phyloP scores from a whole-genome alignment of 1,140 invertebrate species.

The Sarcophaga peregrina region DNA sequence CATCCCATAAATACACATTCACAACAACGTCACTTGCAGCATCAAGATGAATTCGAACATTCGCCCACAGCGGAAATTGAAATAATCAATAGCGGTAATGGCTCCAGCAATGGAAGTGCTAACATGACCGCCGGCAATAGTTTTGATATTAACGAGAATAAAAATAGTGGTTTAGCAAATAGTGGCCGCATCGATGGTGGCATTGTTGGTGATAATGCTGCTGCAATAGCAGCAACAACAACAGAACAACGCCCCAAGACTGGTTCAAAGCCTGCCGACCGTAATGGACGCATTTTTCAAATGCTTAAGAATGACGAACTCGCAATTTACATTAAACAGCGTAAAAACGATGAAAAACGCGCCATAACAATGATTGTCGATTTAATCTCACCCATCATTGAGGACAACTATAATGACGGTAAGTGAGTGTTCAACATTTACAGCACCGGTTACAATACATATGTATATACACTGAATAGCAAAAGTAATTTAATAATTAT shows the following conservation, averaged over 20 bases:
- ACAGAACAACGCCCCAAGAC: conserved; percentile 41
- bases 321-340: conserved; percentile 79
- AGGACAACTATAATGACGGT: conserved; percentile 79
- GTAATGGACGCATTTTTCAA: conserved; percentile 72
- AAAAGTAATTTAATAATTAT: no score
- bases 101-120: conserved; percentile 9
- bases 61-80: conserved; percentile 50
- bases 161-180: conserved; percentile 25
- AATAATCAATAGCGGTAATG: conserved; percentile 48
- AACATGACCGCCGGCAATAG: not conserved
- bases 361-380: conserved; percentile 91
- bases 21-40: conserved; percentile 22
- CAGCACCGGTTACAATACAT: not conserved
- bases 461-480: not conserved
- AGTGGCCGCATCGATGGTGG: conserved; percentile 43
- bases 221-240: no score
- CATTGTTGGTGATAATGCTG: conserved; percentile 8
- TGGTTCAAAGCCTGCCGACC: conserved; percentile 46
- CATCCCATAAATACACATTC: conserved; percentile 2
- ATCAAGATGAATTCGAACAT: conserved; percentile 19
- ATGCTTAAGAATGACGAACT: conserved; percentile 85
- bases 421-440: conserved; percentile 64
- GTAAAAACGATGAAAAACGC: conserved; percentile 82
- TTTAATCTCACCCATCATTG: conserved; percentile 88
- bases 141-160: conserved; percentile 25